Conservation (phyloP, 2,113 vertebrate genomes). For the Nothoprocta perdicaria region DNA sequence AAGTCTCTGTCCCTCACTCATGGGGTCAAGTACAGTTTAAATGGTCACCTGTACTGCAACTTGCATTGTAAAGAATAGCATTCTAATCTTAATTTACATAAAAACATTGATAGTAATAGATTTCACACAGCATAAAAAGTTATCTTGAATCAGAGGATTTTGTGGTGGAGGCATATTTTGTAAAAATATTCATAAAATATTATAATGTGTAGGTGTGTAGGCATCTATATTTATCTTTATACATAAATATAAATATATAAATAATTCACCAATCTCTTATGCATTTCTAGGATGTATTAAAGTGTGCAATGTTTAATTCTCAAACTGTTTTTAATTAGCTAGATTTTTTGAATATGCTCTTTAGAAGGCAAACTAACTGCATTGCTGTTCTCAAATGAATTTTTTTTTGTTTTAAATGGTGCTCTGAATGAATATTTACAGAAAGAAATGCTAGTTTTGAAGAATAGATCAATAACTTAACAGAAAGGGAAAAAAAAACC, state of each 20-base stretch:
- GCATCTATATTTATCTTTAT: neutral
- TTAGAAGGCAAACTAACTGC: conserved; percentile 31
- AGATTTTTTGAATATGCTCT: conserved; percentile 17
- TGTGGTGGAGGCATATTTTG: neutral
- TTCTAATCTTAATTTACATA: neutral
- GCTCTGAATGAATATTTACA: conserved; percentile 26
- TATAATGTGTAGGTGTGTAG: neutral
- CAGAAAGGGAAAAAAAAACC: neutral
- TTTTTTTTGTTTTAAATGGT: conserved; percentile 7
- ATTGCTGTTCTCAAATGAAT: conserved; percentile 39
- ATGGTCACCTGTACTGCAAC: neutral
- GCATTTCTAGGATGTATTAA: neutral
- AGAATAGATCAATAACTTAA: neutral
- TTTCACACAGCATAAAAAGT: neutral
- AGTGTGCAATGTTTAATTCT: neutral
- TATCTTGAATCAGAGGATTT: neutral
- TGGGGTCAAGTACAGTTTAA: neutral
- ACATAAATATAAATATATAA: neutral
- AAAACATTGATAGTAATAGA: neutral
- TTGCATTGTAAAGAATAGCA: neutral
- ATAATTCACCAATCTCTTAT: neutral
- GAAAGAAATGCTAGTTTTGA: neutral
- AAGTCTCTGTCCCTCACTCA: neutral
- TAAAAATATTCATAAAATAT: neutral
- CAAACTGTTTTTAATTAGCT: conserved; percentile 44